phyloP scores from a whole-genome alignment of 2,797 vertebrate species.

The Cichlasoma orientale region DNA sequence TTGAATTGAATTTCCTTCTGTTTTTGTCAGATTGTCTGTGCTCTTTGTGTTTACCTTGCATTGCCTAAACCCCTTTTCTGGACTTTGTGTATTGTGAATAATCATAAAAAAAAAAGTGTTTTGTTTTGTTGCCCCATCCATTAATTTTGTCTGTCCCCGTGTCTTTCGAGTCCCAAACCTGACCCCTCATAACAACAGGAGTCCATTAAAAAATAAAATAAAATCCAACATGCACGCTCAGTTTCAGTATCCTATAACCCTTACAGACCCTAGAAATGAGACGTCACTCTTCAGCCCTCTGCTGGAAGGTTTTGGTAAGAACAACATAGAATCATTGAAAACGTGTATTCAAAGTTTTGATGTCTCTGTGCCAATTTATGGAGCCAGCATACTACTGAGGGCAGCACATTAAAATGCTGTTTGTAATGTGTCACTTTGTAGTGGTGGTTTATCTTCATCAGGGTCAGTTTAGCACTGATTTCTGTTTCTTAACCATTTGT shows the following conservation, averaged over 20 bases:
- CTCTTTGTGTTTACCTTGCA: background rate
- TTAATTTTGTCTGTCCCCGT: no score
- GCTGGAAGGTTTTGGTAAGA: background rate
- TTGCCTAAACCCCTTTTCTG: background rate
- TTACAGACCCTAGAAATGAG: no score
- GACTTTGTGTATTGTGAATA: background rate
- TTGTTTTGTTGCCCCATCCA: no score
- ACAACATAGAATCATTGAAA: background rate
- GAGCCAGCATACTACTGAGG: fast-evolving
- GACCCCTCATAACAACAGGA: no score
- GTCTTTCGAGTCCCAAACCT: no score
- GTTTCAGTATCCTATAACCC: no score
- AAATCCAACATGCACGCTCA: no score
- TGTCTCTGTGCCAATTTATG: background rate
- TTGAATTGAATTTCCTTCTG: no score
- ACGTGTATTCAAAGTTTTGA: background rate
- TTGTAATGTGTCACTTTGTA: background rate
- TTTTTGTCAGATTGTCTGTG: background rate
- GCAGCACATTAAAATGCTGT: background rate
- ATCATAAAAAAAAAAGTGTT: no score
- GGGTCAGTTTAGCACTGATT: background rate
- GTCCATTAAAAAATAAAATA: no score
- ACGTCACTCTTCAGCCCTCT: background rate
- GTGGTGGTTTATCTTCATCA: fast-evolving
- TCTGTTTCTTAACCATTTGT: background rate